phyloP scores from a whole-genome alignment of 2,113 vertebrate genomes.

The Oreochromis spilurus region DNA sequence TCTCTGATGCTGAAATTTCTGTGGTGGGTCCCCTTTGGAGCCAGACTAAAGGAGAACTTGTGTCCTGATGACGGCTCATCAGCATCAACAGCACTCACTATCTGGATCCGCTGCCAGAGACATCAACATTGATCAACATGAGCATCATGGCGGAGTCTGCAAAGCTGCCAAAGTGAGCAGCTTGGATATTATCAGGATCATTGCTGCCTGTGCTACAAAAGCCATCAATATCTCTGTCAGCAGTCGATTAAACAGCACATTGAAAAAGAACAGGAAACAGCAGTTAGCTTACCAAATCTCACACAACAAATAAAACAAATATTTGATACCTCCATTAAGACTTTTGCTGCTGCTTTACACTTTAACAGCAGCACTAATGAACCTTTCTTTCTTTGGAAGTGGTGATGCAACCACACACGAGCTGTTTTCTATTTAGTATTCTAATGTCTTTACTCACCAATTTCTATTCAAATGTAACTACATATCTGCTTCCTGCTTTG shows the following conservation, averaged over 20 bases:
- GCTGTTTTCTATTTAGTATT: neutral
- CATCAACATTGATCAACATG: neutral
- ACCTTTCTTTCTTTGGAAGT: neutral
- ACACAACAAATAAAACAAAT: accelerated
- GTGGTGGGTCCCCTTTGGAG: conserved; percentile 76
- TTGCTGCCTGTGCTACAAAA: neutral
- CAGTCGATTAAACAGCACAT: neutral
- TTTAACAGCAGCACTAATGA: neutral
- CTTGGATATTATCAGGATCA: neutral
- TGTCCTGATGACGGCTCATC: conserved; percentile 85
- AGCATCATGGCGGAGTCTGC: neutral
- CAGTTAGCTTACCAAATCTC: neutral
- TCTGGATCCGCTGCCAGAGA: conserved; percentile 86
- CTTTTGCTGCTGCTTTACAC: neutral
- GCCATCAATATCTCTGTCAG: neutral
- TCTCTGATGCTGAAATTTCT: conserved; percentile 90
- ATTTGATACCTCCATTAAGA: neutral
- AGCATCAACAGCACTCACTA: conserved; percentile 85
- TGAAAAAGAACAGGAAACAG: neutral
- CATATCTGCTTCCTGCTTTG: neutral
- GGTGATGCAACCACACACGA: neutral
- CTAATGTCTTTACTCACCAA: neutral
- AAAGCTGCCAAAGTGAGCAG: neutral
- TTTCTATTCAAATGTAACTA: neutral
- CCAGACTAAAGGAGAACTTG: conserved; percentile 86